Evolutionary conservation across 2,113 vertebrate species (phyloP).

Genomic region (Paradisaea rubra): DNA sequence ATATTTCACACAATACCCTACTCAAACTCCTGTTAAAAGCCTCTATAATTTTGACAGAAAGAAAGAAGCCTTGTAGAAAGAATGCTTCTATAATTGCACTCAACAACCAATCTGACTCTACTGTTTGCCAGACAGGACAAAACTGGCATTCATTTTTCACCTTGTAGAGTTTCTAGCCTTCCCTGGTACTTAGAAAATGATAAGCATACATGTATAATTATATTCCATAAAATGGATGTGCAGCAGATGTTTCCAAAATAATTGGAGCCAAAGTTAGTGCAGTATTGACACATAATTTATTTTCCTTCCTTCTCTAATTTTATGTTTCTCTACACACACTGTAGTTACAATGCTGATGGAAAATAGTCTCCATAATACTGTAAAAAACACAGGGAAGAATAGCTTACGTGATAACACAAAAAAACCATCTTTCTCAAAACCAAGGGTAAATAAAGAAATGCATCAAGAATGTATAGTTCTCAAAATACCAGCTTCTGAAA

Average conservation of each 20-base stretch:
- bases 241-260: not conserved
- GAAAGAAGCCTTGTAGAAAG: not conserved
- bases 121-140: not conserved
- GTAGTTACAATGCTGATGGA: not conserved
- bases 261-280: not conserved
- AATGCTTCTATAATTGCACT: not conserved
- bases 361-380: not conserved
- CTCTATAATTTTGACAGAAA: not conserved
- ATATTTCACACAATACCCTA: not conserved
- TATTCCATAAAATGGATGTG: not conserved
- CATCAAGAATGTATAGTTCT: not conserved
- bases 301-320: not conserved
- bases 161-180: not conserved
- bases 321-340: not conserved
- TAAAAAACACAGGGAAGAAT: not conserved
- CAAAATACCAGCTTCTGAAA: not conserved
- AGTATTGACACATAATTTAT: not conserved
- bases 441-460: not conserved
- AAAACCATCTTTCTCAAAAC: not conserved
- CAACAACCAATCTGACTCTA: not conserved
- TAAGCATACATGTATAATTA: not conserved
- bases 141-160: not conserved
- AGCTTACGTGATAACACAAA: not conserved
- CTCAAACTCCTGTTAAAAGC: not conserved
- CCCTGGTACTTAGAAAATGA: not conserved